Evolutionary conservation across 2,888 invertebrate genomes (phyloP), one percentile per base, ranked within the genome.

Genomic region (Eurois occulta): DNA sequence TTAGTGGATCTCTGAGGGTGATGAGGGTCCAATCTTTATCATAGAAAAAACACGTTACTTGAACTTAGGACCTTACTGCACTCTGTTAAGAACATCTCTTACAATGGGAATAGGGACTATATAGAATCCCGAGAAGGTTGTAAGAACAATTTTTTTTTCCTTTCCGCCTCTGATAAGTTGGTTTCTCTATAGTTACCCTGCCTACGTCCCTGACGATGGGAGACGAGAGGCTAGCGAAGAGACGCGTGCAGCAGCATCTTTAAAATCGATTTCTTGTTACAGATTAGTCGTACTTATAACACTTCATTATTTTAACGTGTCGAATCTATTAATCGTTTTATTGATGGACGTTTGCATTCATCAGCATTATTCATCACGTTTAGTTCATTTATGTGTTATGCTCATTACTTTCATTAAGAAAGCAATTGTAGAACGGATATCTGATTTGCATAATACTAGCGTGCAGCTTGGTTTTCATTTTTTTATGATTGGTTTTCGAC

Each of bases 341-440:
- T 65, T 72, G n/a, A 24, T 24, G 13, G 46, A 35, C 55, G 68
- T 72, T 32, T 38, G 58, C 71, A 28, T 58, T 80, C 77, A 75
- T 82, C 60, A 66, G n/a, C n/a, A n/a, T n/a, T n/a, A n/a, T n/a
- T n/a, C n/a, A n/a, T 75, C 85, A 85, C 80, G 82, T 80, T 64
- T 35, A 6, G 46, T 21, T 64, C 32, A 43, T 84, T 85, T 72
- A 60, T 68, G 65, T 32, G 78, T 38, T 76, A 80, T 41, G 74
- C 87, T 38, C 65, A 46, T 78, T 77, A 72, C 8, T n/a, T 73
- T 77, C 6, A 77, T 75, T 84, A 80, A 46, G 18, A 58, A 24
- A 58, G 35, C 28, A 28, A n/a, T 64, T 52, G 52, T 46, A 16
- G 24, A 48, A 60, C n/a, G 43, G 46, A 52, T 38, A 35, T 32